A percentile compares a stretch with the other conserved stretches of the same genome.
Evolutionary conservation across 2,797 vertebrate genomes (phyloP).

Genomic region (Phrynocephalus forsythii): DNA sequence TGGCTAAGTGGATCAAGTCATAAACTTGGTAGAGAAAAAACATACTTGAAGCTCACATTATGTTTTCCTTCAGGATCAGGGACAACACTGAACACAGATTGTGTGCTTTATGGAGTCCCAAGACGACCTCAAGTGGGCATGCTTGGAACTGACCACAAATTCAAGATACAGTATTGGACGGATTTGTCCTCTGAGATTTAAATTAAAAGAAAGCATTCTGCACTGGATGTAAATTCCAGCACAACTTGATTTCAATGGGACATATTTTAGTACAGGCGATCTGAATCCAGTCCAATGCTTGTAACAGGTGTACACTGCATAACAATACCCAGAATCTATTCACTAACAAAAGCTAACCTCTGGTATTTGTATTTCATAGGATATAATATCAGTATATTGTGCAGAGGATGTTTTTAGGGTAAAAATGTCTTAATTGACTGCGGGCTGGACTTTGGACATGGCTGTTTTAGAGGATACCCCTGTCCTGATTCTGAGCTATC

Average conservation of each 20-base stretch:
- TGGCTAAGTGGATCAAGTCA: background rate
- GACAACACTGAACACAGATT: background rate
- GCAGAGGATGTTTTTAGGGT: too few relatives aligned
- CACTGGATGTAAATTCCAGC: background rate
- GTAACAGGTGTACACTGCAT: background rate
- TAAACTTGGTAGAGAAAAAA: conserved; percentile 11
- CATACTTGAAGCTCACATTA: background rate
- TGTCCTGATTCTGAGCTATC: too few relatives aligned
- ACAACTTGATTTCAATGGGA: background rate
- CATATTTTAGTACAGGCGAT: too few relatives aligned
- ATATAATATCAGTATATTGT: background rate
- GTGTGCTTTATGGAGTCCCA: background rate
- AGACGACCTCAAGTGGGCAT: conserved; percentile 35
- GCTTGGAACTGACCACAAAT: background rate
- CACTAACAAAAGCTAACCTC: background rate
- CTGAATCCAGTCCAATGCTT: background rate
- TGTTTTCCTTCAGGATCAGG: background rate
- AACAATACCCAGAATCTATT: background rate
- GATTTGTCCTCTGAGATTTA: background rate
- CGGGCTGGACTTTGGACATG: too few relatives aligned
- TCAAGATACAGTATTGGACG: too few relatives aligned
- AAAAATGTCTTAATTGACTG: too few relatives aligned
- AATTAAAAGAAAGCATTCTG: background rate
- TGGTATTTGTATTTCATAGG: background rate
- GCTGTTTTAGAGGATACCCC: too few relatives aligned